Conservation (phyloP, 1,140 invertebrate genomes). For the Rhizoglyphus robini region DNA sequence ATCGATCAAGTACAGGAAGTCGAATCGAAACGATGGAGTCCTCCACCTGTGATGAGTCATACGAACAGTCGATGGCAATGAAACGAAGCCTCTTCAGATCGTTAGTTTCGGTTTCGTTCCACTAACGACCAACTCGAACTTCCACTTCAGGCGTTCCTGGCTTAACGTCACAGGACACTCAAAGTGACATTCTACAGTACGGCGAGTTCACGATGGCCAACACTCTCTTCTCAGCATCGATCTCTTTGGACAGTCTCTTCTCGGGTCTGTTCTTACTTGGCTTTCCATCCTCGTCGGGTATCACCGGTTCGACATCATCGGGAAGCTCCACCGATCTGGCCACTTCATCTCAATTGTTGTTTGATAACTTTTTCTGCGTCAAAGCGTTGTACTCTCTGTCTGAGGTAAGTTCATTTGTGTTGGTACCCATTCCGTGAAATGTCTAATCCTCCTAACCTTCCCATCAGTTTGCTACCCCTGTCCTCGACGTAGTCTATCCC, state of each 20-base stretch:
- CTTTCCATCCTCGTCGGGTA: too few relatives aligned
- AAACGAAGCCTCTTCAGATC: slow-evolving; percentile 1
- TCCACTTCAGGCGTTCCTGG: not conserved
- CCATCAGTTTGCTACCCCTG: slow-evolving; percentile 59
- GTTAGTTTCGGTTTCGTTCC: slow-evolving; percentile 5
- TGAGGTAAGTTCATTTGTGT: slow-evolving; percentile 37
- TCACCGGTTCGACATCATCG: not conserved
- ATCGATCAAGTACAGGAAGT: not conserved
- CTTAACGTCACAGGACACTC: not conserved
- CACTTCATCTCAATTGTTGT: slow-evolving; percentile 27
- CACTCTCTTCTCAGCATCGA: too few relatives aligned
- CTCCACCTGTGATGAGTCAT: not conserved
- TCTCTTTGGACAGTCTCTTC: not conserved
- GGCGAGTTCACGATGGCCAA: too few relatives aligned
- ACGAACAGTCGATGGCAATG: not conserved
- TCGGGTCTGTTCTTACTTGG: not conserved
- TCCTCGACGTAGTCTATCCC: slow-evolving; percentile 76
- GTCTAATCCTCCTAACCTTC: slow-evolving; percentile 7
- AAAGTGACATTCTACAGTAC: too few relatives aligned
- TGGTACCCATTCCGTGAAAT: slow-evolving; percentile 6
- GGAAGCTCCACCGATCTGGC: slow-evolving; percentile 27
- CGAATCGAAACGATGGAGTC: not conserved
- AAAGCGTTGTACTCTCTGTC: slow-evolving; percentile 56
- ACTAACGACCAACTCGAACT: not conserved
- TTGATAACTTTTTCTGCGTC: slow-evolving; percentile 41